Percentiles rank a stretch among this genome's conserved stretches.
Conservation (phyloP, 1,140 invertebrate species). For the Odontomachus brunneus region DNA sequence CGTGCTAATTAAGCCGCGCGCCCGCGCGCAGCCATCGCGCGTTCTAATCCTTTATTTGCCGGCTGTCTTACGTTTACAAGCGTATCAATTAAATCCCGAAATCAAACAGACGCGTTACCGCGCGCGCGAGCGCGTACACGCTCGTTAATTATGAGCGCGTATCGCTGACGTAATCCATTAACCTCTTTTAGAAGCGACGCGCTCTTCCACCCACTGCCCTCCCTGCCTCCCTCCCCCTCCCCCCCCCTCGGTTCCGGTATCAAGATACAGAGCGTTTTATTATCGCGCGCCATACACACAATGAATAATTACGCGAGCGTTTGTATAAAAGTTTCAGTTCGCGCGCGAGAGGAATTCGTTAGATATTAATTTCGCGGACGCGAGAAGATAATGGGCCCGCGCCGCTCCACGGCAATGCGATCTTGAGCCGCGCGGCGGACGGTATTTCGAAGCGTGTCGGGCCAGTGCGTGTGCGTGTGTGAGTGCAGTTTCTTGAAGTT, state of each 20-base stretch:
- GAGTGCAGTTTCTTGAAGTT: slow-evolving; percentile 68
- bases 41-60: slow-evolving; percentile 59
- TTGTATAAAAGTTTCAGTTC: neutral
- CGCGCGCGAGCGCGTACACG: neutral
- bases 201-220: neutral
- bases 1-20: slow-evolving; percentile 51
- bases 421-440: slow-evolving; percentile 38
- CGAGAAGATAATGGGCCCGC: neutral
- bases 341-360: neutral
- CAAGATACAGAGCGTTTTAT: no score
- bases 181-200: neutral
- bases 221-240: no score
- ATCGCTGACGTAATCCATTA: slow-evolving; percentile 46
- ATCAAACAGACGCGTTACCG: slow-evolving; percentile 40
- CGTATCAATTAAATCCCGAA: slow-evolving; percentile 76
- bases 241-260: no score
- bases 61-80: slow-evolving; percentile 69
- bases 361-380: neutral
- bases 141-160: slow-evolving; percentile 43
- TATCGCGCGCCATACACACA: neutral
- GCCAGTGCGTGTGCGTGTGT: slow-evolving; percentile 26
- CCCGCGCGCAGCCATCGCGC: slow-evolving; percentile 28
- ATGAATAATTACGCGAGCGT: neutral
- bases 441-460: slow-evolving; percentile 42
- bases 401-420: slow-evolving; percentile 6